These are phyloP conservation scores for Parnassius apollo DNA, from an alignment of 2,888 invertebrate genomes.

Conservation along the genomic window DNA sequence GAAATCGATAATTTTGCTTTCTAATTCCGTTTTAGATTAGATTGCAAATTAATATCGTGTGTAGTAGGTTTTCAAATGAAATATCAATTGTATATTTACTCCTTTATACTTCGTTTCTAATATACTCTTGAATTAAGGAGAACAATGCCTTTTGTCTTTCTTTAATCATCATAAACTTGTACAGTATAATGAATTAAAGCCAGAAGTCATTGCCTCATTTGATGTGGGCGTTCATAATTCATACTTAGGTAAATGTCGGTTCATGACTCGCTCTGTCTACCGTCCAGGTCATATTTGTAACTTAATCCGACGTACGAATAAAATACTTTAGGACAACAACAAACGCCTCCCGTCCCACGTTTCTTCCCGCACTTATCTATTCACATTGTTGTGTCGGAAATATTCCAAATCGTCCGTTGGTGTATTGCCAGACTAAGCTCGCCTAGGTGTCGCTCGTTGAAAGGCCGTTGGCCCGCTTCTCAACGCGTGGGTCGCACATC, in stretches of 20 bases:
- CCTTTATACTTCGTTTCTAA: too few species aligned
- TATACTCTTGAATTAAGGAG: too few species aligned
- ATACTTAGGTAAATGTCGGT: conserved; percentile 71
- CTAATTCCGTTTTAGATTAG: conserved; percentile 5
- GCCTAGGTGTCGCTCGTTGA: conserved; percentile 47
- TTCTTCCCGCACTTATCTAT: conserved; percentile 30
- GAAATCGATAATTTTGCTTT: conserved; percentile 31
- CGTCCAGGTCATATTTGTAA: conserved; percentile 31
- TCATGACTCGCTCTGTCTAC: conserved; percentile 56
- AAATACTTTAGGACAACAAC: conserved; percentile 31
- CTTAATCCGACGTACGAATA: conserved; percentile 15
- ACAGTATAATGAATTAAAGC: conserved; percentile 39
- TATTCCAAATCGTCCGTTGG: conserved; percentile 42
- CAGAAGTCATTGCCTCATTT: conserved; percentile 51
- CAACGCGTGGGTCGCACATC: conserved; percentile 63
- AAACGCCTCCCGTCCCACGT: conserved; percentile 41
- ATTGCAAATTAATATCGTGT: too few species aligned
- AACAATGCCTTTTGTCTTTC: too few species aligned
- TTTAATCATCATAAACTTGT: background rate
- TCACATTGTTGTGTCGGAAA: conserved; percentile 44
- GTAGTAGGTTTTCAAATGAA: too few species aligned
- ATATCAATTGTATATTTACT: too few species aligned
- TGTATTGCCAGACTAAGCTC: conserved; percentile 44
- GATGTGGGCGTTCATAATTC: conserved; percentile 68
- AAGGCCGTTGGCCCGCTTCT: conserved; percentile 67